Conservation (phyloP, 2,888 invertebrate species). For the Rhorus exstirpatorius region DNA sequence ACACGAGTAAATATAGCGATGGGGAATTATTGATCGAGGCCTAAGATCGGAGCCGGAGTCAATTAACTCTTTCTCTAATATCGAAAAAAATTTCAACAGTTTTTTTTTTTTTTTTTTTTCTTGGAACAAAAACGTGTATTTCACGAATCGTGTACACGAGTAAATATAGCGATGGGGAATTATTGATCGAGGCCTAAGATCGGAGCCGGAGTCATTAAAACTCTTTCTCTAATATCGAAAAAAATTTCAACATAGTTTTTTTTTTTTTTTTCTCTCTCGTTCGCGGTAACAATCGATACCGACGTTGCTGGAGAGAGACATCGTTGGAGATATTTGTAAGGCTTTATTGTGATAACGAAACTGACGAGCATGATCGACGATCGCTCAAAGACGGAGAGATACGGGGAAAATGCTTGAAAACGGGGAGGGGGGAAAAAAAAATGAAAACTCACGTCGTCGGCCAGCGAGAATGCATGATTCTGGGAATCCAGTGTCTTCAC, state of each 20-base stretch:
- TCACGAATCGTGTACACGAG: neutral
- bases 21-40: slow-evolving; percentile 39
- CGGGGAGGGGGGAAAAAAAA: slow-evolving; percentile 30
- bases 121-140: too few relatives aligned
- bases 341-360: neutral
- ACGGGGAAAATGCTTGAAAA: slow-evolving; percentile 30
- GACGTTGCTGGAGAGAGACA: slow-evolving; percentile 3
- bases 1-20: slow-evolving; percentile 17
- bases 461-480: slow-evolving; percentile 93
- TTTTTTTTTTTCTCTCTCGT: slow-evolving; percentile 5
- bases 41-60: neutral
- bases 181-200: slow-evolving; percentile 1
- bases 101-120: too few relatives aligned
- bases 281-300: slow-evolving; percentile 25
- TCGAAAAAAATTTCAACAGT: too few relatives aligned
- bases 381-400: neutral
- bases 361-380: too few relatives aligned
- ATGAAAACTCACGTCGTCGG: slow-evolving; percentile 92
- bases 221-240: neutral
- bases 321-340: neutral
- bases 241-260: slow-evolving; percentile 9
- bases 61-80: too few relatives aligned
- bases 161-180: slow-evolving; percentile 10
- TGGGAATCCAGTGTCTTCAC: slow-evolving; percentile 96
- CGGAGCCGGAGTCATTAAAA: neutral